phyloP scores from a whole-genome alignment of 2,888 invertebrate species.

The Fissipunctia ypsillon region DNA sequence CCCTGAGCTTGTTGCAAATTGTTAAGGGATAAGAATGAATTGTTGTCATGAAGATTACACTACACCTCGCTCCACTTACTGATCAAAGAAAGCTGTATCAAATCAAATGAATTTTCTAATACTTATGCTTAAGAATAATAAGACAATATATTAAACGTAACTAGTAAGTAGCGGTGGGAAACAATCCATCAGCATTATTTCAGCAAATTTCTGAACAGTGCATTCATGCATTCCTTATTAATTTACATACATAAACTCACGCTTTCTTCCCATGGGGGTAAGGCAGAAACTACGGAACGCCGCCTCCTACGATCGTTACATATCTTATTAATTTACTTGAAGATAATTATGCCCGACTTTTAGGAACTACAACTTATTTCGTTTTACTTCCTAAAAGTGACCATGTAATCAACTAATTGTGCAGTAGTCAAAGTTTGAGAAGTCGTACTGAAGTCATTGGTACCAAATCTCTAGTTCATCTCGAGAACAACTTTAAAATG shows the following conservation, averaged over 20 bases:
- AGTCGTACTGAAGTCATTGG: constrained; percentile 41
- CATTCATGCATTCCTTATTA: constrained; percentile 1
- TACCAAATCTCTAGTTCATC: constrained; percentile 13
- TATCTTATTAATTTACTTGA: not conserved
- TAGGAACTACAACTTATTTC: not conserved
- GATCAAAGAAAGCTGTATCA: not conserved
- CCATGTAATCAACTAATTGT: constrained; percentile 40
- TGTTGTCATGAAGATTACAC: not conserved
- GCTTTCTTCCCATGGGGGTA: too few relatives aligned
- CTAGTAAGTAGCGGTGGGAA: not conserved
- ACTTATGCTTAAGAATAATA: too few relatives aligned
- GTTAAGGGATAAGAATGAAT: not conserved
- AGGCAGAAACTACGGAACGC: too few relatives aligned
- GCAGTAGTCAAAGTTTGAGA: constrained; percentile 45
- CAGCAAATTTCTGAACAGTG: not conserved
- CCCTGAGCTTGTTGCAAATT: not conserved
- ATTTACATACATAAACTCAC: too few relatives aligned
- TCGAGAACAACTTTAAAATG: constrained; percentile 53
- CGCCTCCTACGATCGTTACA: too few relatives aligned
- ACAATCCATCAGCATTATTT: not conserved
- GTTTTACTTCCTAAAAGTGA: constrained; percentile 12
- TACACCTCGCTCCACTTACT: not conserved
- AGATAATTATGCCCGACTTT: not conserved
- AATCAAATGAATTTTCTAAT: not conserved
- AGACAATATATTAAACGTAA: not conserved